Percentiles rank a stretch among this genome's conserved stretches.
Evolutionary conservation across 2,888 invertebrate species (phyloP).

Genomic region (Catocala sponsa): DNA sequence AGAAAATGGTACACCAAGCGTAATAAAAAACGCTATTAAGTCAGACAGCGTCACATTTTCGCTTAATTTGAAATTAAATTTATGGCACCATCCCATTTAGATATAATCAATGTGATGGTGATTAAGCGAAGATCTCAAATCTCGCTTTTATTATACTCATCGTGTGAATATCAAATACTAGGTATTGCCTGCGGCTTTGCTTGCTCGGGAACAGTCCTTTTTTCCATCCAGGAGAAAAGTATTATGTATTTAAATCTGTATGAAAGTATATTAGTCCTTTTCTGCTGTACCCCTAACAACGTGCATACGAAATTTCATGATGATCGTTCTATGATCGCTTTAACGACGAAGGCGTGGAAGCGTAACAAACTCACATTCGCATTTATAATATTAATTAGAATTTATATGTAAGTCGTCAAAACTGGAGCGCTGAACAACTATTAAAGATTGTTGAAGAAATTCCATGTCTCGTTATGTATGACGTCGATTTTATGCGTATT

Average conservation of each 20-base stretch:
- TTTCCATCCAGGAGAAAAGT: no score
- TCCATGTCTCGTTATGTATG: neutral
- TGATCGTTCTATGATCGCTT: no score
- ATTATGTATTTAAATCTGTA: no score
- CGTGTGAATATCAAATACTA: constrained; percentile 8
- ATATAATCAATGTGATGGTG: constrained; percentile 17
- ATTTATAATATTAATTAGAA: neutral
- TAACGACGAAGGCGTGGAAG: no score
- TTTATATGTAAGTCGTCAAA: constrained; percentile 13
- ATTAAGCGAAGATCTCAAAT: constrained; percentile 13
- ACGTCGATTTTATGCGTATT: neutral
- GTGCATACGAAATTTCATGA: no score
- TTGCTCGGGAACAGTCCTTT: no score
- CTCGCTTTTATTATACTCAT: constrained; percentile 8
- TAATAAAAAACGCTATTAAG: constrained; percentile 7
- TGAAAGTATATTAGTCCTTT: no score
- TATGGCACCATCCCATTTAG: constrained; percentile 32
- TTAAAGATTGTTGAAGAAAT: constrained; percentile 9
- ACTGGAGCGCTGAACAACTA: constrained; percentile 5
- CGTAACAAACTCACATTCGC: no score
- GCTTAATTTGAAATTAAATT: constrained; percentile 24
- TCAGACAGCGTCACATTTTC: constrained; percentile 4
- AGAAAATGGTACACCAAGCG: constrained; percentile 6
- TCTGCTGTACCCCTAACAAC: no score
- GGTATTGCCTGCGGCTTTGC: neutral